phyloP scores from a whole-genome alignment of 1,140 invertebrate species.

The Rhysida immarginata region DNA sequence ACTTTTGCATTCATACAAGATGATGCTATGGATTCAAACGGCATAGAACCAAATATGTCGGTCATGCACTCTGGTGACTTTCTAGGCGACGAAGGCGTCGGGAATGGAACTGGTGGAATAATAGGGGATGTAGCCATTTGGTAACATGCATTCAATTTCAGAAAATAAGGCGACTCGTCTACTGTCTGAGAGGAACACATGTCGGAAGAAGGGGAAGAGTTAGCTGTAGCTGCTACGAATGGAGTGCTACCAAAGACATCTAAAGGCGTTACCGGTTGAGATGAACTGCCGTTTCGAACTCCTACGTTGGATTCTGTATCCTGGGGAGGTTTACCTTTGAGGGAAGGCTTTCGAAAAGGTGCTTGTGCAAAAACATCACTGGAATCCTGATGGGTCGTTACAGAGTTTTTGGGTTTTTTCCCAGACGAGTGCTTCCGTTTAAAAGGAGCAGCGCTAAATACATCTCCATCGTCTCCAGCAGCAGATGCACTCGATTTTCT shows the following conservation, averaged over 20 bases:
- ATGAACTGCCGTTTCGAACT: background rate
- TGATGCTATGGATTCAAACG: no score
- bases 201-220: no score
- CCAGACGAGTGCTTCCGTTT: constrained; percentile 16
- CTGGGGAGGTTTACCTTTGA: constrained; percentile 11
- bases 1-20: no score
- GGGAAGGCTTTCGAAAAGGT: constrained; percentile 44
- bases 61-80: constrained; percentile 13
- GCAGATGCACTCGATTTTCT: constrained; percentile 1
- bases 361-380: constrained; percentile 56
- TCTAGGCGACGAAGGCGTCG: constrained; percentile 9
- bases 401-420: constrained; percentile 18
- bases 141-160: no score
- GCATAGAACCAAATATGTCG: constrained; percentile 21
- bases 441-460: constrained; percentile 30
- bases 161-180: no score
- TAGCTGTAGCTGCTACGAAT: background rate
- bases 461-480: constrained; percentile 15
- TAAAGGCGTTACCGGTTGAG: background rate
- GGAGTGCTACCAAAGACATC: constrained; percentile 5
- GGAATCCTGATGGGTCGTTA: constrained; percentile 11
- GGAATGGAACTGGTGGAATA: no score
- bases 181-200: no score
- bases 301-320: background rate
- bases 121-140: no score